These are phyloP conservation scores for Cremastobaeus sp. DNA, from an alignment of 2,888 invertebrate genomes.

Conservation along the genomic window DNA sequence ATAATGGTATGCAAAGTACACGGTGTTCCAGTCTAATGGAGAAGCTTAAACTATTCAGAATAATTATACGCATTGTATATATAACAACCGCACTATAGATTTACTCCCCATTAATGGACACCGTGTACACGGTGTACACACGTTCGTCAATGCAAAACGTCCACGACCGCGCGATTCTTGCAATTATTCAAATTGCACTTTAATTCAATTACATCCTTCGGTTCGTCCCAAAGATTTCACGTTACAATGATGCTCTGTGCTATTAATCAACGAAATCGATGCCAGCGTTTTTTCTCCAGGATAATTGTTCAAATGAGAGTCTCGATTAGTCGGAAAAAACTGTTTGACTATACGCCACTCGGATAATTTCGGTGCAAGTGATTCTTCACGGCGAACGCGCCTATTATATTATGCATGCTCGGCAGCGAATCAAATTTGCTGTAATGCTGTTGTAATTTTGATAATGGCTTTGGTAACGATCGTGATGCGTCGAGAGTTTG, in stretches of 20 bases:
- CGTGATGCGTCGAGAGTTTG: too few species aligned
- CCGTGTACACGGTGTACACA: constrained; percentile 30
- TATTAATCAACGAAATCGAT: constrained; percentile 33
- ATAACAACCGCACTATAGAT: constrained; percentile 59
- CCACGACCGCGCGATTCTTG: constrained; percentile 17
- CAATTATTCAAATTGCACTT: constrained; percentile 51
- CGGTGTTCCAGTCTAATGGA: constrained; percentile 64
- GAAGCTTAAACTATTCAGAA: constrained; percentile 64
- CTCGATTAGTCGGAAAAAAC: background rate
- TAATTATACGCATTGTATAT: constrained; percentile 61
- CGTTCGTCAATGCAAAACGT: constrained; percentile 44
- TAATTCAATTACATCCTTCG: constrained; percentile 51
- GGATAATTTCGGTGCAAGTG: constrained; percentile 22
- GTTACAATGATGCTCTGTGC: background rate
- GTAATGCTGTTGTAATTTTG: constrained; percentile 28
- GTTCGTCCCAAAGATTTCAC: background rate
- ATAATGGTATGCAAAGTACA: constrained; percentile 66
- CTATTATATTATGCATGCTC: background rate
- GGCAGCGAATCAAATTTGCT: constrained; percentile 6
- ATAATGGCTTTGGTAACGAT: too few species aligned
- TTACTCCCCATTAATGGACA: constrained; percentile 58
- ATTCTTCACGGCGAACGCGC: constrained; percentile 14
- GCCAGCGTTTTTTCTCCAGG: constrained; percentile 8
- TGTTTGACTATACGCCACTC: background rate
- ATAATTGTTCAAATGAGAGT: constrained; percentile 25